Evolutionary conservation across 1,140 invertebrate genomes (phyloP), one percentile per base, ranked within the genome.

Genomic region (Apocrypta bakeri): DNA sequence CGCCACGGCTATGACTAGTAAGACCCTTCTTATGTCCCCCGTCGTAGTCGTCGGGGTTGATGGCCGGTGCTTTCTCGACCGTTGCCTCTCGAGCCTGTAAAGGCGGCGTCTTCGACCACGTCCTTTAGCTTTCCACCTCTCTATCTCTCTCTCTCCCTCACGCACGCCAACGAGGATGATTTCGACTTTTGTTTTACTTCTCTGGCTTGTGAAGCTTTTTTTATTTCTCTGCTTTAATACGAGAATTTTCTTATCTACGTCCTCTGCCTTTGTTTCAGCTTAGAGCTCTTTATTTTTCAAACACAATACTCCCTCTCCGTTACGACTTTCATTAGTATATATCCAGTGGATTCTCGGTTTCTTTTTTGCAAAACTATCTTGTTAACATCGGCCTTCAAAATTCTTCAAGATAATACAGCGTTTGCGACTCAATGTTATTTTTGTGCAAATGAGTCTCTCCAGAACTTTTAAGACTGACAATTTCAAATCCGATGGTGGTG

Each of bases 1-100:
- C 66, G 24, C 27, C 75, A 14, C 24, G 63, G 64, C 77, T 79
- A 79, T 79, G 77, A 79, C 78, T 80, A 71, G 78, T 63, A 61
- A 80, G 78, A 80, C 78, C 78, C 78, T 73, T 80, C 56, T 80
- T 79, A 61, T 68, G 27, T 61, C 68, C 2, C 24, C 40, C 11
- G 24, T 68, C 61, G 12, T 17, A 2, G 7, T 24, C 33, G 37
- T 14, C 11, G 27, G 66, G 66, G 33, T 79, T 69, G 77, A 71
- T 79, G 77, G 77, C 66, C 66, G 77, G 31, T 68, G 25, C 77
- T 31, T 71, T 25, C 31, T 40, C 61, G 29, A 33, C 74, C 74
- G 31, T 64, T 66, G 31, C 61, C 21, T 75, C 25, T 75, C 21
- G 17, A 56, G 48, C 48, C 27, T 77, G 74, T 74, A 74, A 77